These are phyloP conservation scores for Meloidogyne floridensis DNA, from an alignment of 1,140 invertebrate species.

Conservation along the genomic window DNA sequence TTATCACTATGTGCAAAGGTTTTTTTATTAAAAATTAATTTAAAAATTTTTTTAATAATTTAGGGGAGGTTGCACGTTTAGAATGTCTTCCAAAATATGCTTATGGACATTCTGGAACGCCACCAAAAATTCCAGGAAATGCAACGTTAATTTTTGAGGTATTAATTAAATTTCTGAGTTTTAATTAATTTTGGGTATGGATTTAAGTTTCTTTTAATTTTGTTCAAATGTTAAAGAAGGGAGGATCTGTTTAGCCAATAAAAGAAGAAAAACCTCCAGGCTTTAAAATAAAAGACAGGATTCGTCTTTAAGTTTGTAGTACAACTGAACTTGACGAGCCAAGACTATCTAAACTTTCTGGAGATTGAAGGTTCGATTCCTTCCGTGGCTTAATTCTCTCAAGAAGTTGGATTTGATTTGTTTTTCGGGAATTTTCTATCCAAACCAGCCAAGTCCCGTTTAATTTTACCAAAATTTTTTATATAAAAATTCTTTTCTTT, in stretches of 20 bases:
- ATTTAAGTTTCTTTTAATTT: constrained; percentile 39
- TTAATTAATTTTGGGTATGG: neutral
- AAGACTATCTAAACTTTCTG: too few species aligned
- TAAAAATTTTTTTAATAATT: neutral
- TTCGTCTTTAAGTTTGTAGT: too few species aligned
- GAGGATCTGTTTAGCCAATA: too few species aligned
- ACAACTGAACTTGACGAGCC: too few species aligned
- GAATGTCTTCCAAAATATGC: constrained; percentile 86
- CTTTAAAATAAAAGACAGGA: too few species aligned
- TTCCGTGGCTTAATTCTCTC: too few species aligned
- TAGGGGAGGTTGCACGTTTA: constrained; percentile 77
- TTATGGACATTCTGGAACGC: constrained; percentile 81
- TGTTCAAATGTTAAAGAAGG: neutral
- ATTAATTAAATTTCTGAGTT: constrained; percentile 32
- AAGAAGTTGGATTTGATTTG: too few species aligned
- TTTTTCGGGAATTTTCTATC: too few species aligned
- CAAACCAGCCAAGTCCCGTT: too few species aligned
- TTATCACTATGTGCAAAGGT: constrained; percentile 89
- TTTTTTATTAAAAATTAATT: neutral
- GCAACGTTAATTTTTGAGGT: constrained; percentile 87
- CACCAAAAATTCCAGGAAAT: constrained; percentile 86
- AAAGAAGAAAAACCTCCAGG: too few species aligned
- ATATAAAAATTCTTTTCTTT: constrained; percentile 71
- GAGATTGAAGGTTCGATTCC: too few species aligned
- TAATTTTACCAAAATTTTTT: constrained; percentile 64